Conservation (phyloP, 2,113 vertebrate genomes). For the Lontra canadensis region DNA sequence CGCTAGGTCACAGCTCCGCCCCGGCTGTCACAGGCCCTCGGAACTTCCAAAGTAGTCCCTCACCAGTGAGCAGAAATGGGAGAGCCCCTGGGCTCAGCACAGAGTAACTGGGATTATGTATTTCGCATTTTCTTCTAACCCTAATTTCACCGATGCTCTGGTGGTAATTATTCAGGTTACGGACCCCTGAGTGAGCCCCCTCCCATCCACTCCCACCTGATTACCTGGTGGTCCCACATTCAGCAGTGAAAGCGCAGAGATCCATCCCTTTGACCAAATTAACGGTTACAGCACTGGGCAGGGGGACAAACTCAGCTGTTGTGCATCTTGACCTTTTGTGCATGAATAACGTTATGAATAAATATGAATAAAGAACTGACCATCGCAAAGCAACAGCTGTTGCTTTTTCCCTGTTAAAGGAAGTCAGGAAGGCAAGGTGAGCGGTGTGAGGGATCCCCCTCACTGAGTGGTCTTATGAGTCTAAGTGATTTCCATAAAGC, state of each 20-base stretch:
- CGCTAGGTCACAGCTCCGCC: not conserved
- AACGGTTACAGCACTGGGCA: not conserved
- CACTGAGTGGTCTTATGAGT: not conserved
- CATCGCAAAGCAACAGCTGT: not conserved
- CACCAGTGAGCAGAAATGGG: not conserved
- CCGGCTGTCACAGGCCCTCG: not conserved
- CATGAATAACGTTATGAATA: not conserved
- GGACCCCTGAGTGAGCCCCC: not conserved
- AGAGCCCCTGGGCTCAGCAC: not conserved
- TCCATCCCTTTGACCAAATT: not conserved
- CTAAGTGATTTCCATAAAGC: not conserved
- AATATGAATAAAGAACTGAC: not conserved
- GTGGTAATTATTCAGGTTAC: not conserved
- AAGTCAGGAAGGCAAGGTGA: not conserved
- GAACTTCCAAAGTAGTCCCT: not conserved
- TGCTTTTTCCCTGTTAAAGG: not conserved
- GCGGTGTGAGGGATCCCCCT: accelerated
- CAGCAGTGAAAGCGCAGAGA: not conserved
- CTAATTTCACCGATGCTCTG: not conserved
- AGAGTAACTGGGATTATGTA: not conserved
- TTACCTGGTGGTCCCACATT: not conserved
- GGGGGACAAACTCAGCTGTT: no score
- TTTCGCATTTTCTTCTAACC: not conserved
- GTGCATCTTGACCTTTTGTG: not conserved
- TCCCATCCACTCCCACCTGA: not conserved